A percentile compares a stretch with the other conserved stretches of the same genome.
Evolutionary conservation across 2,888 invertebrate genomes (phyloP).

Genomic region (Philhelius pedissequus): DNA sequence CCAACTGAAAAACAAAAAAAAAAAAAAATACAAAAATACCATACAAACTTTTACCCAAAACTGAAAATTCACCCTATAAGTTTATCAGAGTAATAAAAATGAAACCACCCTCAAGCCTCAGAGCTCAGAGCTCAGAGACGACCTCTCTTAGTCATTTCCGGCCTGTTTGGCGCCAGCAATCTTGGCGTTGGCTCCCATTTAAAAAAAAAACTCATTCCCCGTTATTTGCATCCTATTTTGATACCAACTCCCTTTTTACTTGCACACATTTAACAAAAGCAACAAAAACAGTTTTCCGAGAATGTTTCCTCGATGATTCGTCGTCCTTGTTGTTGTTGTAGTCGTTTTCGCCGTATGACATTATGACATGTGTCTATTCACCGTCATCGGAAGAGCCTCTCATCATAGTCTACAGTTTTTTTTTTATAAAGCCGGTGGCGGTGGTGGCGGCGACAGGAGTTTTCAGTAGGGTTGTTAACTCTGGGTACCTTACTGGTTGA

Average conservation of each 20-base stretch:
- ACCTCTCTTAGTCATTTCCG: constrained; percentile 50
- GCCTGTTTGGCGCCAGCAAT: constrained; percentile 58
- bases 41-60: constrained; percentile 17
- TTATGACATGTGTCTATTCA: constrained; percentile 59
- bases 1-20: neutral
- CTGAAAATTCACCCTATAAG: constrained; percentile 5
- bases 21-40: neutral
- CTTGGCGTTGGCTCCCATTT: constrained; percentile 36
- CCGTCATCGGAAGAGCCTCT: constrained; percentile 29
- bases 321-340: constrained; percentile 20
- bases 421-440: constrained; percentile 6
- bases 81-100: constrained; percentile 32
- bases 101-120: constrained; percentile 37
- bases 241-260: constrained; percentile 33
- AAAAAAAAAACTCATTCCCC: constrained; percentile 35
- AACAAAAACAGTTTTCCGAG: constrained; percentile 41
- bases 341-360: constrained; percentile 46
- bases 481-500: constrained; percentile 30
- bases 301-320: constrained; percentile 55
- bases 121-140: no score
- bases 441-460: neutral
- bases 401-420: neutral
- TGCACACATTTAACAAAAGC: constrained; percentile 29
- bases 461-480: constrained; percentile 6
- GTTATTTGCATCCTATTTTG: constrained; percentile 42